Evolutionary conservation across 2,888 invertebrate species (phyloP), one percentile per base, ranked within the genome.

Genomic region (Ophion ellenae): DNA sequence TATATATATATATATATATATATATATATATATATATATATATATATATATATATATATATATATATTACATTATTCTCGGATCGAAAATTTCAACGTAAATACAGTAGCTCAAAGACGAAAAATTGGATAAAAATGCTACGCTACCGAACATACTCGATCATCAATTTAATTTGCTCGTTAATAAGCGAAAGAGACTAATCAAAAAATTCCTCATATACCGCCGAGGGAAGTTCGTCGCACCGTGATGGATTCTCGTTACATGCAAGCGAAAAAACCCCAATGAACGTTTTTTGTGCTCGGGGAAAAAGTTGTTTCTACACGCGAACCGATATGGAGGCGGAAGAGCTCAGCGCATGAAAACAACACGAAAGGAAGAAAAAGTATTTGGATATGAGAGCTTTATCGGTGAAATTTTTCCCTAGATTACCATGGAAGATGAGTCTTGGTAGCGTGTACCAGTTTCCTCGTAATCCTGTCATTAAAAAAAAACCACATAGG

Each of bases 321-420:
- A 32, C 66, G n/a, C 17, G 32, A 77, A 53, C 67, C 57, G 36
- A 53, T 36, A 14, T n/a, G 53, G 14, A 70, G 40, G 28, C 28
- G 36, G 45, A 75, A 45, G n/a, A 75, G 45, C 28, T 75, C 64
- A 24, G 28, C 17, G 66, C 36, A 20, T 36, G 20, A 53, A 73
- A 53, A 78, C 59, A 36, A 53, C 32, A 67, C 47, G 14, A 74
- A 74, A 45, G 9, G 11, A 47, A 28, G 20, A 57, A 77, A 53
- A 64, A 1, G 11, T 32, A 17, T 2, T 28, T 9, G 36, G 24
- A 36, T 5, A 57, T 53, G 11, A 40, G 73, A 73, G 66, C 66
- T 73, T 66, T 74, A 66, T 81, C 73, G 66, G 67, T 75, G n/a
- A 64, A 63, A 75, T 77, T 57, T 77, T 53, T 3, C 20, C 36